phyloP scores from a whole-genome alignment of 2,888 invertebrate species.

The Thyatira batis region DNA sequence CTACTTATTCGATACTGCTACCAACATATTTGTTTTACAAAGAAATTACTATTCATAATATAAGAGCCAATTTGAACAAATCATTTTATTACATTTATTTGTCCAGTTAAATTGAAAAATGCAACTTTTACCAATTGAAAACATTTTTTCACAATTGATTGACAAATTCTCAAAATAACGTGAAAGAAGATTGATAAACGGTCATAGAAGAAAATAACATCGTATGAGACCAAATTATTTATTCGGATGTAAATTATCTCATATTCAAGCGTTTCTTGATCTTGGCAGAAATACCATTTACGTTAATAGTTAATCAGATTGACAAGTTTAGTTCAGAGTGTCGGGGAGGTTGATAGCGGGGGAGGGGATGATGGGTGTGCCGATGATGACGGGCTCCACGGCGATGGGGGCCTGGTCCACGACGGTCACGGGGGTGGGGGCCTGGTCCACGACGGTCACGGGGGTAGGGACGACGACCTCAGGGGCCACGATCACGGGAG shows the following conservation, averaged over 20 bases:
- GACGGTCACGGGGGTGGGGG: slow-evolving; percentile 8
- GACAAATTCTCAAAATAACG: too few relatives aligned
- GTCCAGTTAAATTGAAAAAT: too few relatives aligned
- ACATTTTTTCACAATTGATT: too few relatives aligned
- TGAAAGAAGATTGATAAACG: too few relatives aligned
- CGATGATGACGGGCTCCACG: slow-evolving; percentile 4
- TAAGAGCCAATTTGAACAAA: too few relatives aligned
- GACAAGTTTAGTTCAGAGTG: slow-evolving; percentile 39
- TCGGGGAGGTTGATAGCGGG: slow-evolving; percentile 41
- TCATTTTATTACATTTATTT: too few relatives aligned
- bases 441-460: slow-evolving; percentile 5
- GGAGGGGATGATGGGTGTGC: slow-evolving; percentile 17
- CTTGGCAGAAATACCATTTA: not conserved
- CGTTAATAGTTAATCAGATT: not conserved
- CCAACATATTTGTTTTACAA: too few relatives aligned
- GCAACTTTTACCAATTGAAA: too few relatives aligned
- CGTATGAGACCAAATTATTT: not conserved
- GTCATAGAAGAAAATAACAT: not conserved
- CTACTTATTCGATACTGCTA: too few relatives aligned
- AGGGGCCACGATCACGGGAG: slow-evolving; percentile 2
- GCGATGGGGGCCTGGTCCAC: slow-evolving; percentile 1
- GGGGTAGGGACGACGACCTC: slow-evolving; percentile 6
- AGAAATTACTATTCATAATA: too few relatives aligned
- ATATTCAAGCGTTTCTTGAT: not conserved
- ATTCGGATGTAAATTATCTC: not conserved